Base-by-base conservation (phyloP, 2,113 vertebrate species). In the Bungarus multicinctus region DNA sequence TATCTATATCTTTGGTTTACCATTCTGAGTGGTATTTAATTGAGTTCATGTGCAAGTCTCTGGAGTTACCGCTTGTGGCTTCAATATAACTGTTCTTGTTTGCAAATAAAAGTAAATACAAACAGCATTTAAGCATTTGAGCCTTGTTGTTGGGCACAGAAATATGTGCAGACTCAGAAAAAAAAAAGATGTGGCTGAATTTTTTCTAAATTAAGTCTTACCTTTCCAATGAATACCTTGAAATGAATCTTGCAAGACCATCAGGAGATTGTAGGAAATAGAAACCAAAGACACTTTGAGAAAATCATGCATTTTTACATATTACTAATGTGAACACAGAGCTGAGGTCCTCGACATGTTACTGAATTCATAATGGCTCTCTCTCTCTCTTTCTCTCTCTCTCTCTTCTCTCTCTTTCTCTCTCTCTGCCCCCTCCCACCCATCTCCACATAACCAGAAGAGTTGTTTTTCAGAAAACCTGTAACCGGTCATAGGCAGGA, bases 221-320 rank as follows among this genome's bases (percentile, higher is more conserved):
- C 91, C 94, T 97, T 97, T 94, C 91, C 92, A 81, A 90, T 90
- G 52, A 52, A 87, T 92, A n/a, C 39, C 88, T 12, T 0, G 69
- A 92, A 92, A 92, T 53, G 94, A 95, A 97, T 95, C 89, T 52
- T 60, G 96, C 94, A 96, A 14, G 85, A 39, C 93, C 88, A 54
- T 0, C 1, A 92, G 90, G 96, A 96, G 95, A 97, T 95, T 94
- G 96, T 94, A n/a, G 94, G 93, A 94, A 97, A 96, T 90, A 96
- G 97, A 88, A 94, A 90, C 91, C 86, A 25, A 0, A 89, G 94
- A 96, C 89, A 18, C 53, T 23, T 34, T 39, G 92, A 95, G 95
- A 96, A 96, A 97, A 96, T 96, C 97, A 97, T 96, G 96, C 55
- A 55, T 96, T 94, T 95, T 96, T 97, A 97, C 96, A 95, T 53